A percentile compares a stretch with the other conserved stretches of the same genome.
Conservation (phyloP, 2,113 vertebrate species). For the Phoxinus phoxinus region DNA sequence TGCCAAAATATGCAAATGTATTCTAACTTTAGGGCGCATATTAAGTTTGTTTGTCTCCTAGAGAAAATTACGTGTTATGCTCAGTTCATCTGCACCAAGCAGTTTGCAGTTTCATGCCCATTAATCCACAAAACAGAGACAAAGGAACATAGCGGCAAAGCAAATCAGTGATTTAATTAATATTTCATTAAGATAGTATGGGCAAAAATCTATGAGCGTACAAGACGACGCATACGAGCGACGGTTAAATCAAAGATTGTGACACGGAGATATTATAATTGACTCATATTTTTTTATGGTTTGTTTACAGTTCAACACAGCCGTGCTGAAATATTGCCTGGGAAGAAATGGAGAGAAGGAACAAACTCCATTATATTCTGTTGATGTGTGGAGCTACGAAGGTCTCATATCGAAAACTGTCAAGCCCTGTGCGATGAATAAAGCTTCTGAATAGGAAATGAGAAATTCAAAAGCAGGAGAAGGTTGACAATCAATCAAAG, state of each 20-base stretch:
- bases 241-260: conserved; percentile 24
- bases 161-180: conserved; percentile 21
- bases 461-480: conserved; percentile 35
- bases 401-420: conserved; percentile 47
- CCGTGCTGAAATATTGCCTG: neutral
- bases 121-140: conserved; percentile 24
- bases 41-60: conserved; percentile 28
- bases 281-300: neutral
- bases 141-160: neutral
- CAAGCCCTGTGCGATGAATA: conserved; percentile 28
- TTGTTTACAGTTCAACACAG: conserved; percentile 2
- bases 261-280: neutral
- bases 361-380: conserved; percentile 46
- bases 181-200: conserved; percentile 8
- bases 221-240: neutral
- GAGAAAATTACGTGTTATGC: neutral
- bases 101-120: conserved; percentile 15
- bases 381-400: conserved; percentile 38
- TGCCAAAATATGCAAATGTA: conserved; percentile 33
- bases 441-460: conserved; percentile 53
- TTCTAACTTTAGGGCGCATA: conserved; percentile 18
- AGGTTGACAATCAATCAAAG: conserved; percentile 48
- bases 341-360: neutral
- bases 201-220: neutral
- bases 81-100: neutral